These are phyloP conservation scores for Apocheima hispidaria DNA, from an alignment of 2,888 invertebrate species.

Conservation along the genomic window DNA sequence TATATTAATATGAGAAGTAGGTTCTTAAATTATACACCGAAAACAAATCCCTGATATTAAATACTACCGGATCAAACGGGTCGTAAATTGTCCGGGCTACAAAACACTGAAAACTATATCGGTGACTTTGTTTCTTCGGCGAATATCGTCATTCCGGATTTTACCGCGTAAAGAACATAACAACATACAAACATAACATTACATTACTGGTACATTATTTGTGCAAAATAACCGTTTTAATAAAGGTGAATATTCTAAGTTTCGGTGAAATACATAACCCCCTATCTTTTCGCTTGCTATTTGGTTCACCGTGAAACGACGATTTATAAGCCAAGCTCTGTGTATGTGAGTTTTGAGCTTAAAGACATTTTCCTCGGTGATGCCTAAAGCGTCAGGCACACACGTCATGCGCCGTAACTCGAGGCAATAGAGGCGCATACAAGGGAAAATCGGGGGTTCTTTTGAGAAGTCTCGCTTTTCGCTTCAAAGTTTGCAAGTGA, in stretches of 20 bases:
- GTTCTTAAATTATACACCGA: no score
- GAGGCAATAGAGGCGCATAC: conserved; percentile 13
- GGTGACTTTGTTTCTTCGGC: no score
- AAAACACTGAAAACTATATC: no score
- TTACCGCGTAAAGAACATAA: no score
- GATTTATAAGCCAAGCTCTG: not conserved
- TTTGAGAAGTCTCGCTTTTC: conserved; percentile 8
- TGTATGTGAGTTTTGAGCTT: conserved; percentile 1
- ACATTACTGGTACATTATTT: no score
- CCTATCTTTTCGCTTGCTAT: not conserved
- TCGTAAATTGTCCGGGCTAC: no score
- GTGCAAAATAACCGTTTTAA: not conserved
- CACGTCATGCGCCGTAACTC: not conserved
- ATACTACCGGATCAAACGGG: no score
- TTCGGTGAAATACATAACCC: not conserved
- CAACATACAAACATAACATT: no score
- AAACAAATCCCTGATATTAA: no score
- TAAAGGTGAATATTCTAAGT: not conserved
- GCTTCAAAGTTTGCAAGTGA: conserved; percentile 15
- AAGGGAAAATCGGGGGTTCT: not conserved
- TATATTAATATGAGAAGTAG: no score
- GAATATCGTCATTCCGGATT: no score
- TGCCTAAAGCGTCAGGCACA: not conserved
- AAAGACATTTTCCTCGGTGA: conserved; percentile 2
- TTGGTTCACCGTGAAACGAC: conserved; percentile 4